These are phyloP conservation scores for Amblyopsis hoosieri DNA, from an alignment of 2,797 vertebrate species.

Conservation along the genomic window DNA sequence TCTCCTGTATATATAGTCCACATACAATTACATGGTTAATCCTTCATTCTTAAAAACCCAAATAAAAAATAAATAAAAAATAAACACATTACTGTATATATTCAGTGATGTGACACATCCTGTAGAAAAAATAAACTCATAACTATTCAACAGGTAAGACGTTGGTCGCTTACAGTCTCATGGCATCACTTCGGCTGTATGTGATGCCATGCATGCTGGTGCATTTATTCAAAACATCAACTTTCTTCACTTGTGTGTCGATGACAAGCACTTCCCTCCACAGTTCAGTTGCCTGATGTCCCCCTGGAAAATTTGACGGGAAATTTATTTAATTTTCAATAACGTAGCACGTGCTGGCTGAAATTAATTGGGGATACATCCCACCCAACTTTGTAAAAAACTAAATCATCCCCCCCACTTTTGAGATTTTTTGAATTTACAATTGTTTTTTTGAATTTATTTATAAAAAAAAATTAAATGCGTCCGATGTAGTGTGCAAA, in stretches of 20 bases:
- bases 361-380: slow-evolving; percentile 81
- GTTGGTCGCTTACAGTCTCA: slow-evolving; percentile 16
- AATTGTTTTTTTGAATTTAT: no score
- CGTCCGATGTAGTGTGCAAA: no score
- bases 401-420: no score
- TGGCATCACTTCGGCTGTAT: slow-evolving; percentile 17
- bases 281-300: slow-evolving; percentile 68
- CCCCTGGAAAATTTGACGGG: slow-evolving; percentile 76
- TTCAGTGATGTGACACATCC: background rate
- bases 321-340: slow-evolving; percentile 80
- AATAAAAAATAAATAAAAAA: no score
- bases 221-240: slow-evolving; percentile 70
- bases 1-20: background rate
- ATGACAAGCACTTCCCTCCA: slow-evolving; percentile 63
- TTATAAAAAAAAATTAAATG: no score
- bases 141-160: slow-evolving; percentile 36
- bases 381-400: background rate
- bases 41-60: no score
- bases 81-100: no score
- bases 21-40: background rate
- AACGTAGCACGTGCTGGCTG: slow-evolving; percentile 69
- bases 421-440: no score
- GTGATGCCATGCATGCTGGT: slow-evolving; percentile 40
- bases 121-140: slow-evolving; percentile 1
- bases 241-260: slow-evolving; percentile 54